A percentile compares a stretch with the other conserved stretches of the same genome.
Evolutionary conservation across 2,113 vertebrate species (phyloP).

Genomic region (Nyctereutes procyonoides): DNA sequence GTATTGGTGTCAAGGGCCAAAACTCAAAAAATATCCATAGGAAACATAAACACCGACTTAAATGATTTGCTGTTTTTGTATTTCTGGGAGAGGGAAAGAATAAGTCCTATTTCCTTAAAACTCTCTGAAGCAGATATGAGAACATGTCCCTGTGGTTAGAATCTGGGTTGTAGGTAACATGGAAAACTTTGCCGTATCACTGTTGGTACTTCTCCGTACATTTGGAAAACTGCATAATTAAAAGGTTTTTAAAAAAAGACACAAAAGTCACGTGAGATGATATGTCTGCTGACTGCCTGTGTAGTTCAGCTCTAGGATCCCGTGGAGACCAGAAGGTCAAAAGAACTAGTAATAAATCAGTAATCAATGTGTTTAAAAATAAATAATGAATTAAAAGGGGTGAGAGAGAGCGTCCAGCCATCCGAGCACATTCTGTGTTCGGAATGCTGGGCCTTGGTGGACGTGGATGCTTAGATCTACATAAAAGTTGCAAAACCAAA

Average conservation of each 20-base stretch:
- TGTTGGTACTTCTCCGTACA: neutral
- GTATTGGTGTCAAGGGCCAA: neutral
- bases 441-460: neutral
- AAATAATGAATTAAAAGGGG: neutral
- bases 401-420: neutral
- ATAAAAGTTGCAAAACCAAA: neutral
- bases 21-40: neutral
- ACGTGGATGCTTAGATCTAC: neutral
- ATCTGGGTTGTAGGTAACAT: neutral
- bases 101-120: neutral
- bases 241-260: neutral
- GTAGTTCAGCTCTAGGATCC: neutral
- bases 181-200: neutral
- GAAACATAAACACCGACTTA: neutral
- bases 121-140: neutral
- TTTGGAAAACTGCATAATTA: neutral
- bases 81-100: neutral
- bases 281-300: neutral
- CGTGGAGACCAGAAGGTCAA: neutral
- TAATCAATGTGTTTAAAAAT: neutral
- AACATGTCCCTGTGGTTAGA: neutral
- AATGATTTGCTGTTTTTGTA: neutral
- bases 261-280: neutral
- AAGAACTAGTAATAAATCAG: neutral
- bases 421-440: neutral